phyloP scores from a whole-genome alignment of 2,113 vertebrate genomes.

The Myiozetetes cayanensis region DNA sequence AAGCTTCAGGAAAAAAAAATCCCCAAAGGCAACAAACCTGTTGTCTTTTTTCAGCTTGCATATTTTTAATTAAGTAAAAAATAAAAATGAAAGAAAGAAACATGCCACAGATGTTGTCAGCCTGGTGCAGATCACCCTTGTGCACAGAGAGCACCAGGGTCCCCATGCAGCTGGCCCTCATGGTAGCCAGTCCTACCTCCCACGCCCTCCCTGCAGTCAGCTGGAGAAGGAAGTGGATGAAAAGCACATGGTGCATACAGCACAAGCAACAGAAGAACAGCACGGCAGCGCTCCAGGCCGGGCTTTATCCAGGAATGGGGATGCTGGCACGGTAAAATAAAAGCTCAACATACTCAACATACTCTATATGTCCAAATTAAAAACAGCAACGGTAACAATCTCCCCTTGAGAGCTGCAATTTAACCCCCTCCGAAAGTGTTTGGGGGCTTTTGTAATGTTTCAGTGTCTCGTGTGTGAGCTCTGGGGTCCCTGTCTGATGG shows the following conservation, averaged over 20 bases:
- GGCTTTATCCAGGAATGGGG: background rate
- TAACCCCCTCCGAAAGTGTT: background rate
- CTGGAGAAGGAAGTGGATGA: background rate
- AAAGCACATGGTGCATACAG: background rate
- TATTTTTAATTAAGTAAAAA: constrained; percentile 61
- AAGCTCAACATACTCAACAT: background rate
- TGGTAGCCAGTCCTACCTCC: background rate
- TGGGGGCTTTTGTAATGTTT: background rate
- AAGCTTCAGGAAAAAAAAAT: background rate
- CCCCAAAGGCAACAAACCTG: background rate
- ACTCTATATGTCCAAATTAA: background rate
- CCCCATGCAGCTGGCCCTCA: background rate
- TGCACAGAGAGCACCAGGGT: background rate
- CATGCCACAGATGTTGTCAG: background rate
- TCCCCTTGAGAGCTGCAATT: background rate
- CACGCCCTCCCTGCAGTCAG: background rate
- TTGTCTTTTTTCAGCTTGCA: background rate
- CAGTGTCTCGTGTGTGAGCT: accelerated
- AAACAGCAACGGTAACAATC: background rate
- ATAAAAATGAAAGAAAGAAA: background rate
- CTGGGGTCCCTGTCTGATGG: background rate
- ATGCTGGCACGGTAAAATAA: background rate
- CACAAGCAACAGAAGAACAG: constrained; percentile 5
- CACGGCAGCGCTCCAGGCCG: background rate
- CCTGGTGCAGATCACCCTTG: background rate